A percentile compares a stretch with the other conserved stretches of the same genome.
Evolutionary conservation across 30 jellyfish, hydroid and myxozoan genomes (phyloP).

Genomic region (Cassiopea andromeda): DNA sequence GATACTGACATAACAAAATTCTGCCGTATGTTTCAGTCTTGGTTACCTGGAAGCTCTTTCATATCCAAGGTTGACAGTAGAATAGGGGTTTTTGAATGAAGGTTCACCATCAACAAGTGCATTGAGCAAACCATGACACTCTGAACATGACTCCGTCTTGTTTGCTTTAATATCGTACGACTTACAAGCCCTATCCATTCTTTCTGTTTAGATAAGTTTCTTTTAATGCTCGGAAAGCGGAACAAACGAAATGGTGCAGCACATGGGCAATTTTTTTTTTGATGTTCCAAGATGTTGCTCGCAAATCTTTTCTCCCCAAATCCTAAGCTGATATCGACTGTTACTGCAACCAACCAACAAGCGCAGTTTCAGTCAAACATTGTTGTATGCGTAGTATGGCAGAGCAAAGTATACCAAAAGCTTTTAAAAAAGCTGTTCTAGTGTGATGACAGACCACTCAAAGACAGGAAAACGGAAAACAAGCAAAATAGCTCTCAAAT

Average conservation of each 20-base stretch:
- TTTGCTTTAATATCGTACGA: not conserved
- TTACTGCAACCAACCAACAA: slow-evolving; percentile 18
- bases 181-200: slow-evolving; percentile 36
- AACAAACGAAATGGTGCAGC: not conserved
- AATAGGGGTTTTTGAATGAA: slow-evolving; percentile 30
- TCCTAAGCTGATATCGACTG: slow-evolving; percentile 20
- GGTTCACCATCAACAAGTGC: slow-evolving; percentile 57
- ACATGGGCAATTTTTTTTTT: slow-evolving; percentile 7
- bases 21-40: not conserved
- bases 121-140: slow-evolving; percentile 65
- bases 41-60: not conserved
- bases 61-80: slow-evolving; percentile 35
- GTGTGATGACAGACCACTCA: not conserved
- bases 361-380: slow-evolving; percentile 17
- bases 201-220: slow-evolving; percentile 11
- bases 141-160: slow-evolving; percentile 59
- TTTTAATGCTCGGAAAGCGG: slow-evolving; percentile 7
- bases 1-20: not conserved
- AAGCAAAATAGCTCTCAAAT: not conserved
- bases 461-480: not conserved
- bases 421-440: slow-evolving; percentile 17
- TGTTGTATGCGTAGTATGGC: not conserved
- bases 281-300: not conserved
- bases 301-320: slow-evolving; percentile 7
- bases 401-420: not conserved